Evolutionary conservation across 1,140 invertebrate genomes (phyloP), one percentile per base, ranked within the genome.

Genomic region (Euwallacea fornicatus): DNA sequence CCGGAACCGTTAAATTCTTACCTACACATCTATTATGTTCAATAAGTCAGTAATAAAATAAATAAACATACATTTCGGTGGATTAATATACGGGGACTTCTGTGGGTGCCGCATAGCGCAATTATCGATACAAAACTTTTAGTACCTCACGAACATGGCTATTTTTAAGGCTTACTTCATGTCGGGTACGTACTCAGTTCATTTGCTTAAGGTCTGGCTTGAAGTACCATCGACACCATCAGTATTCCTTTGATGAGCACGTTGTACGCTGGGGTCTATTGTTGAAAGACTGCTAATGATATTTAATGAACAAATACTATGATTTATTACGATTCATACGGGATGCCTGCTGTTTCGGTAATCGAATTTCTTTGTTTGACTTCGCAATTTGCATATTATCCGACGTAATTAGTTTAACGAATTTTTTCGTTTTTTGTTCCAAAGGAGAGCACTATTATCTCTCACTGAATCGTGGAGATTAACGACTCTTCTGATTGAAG

Each of bases 131-230:
- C 21, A 55, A 66, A 66, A 55, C 46, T 55, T 10, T 66, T 55
- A 42, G 64, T 66, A 68, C 66, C 66, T 68, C 44, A 68, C 55
- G 16, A 68, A 68, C 60, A 60, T 50, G 56, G 66, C 66, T 68
- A 68, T 68, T 68, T 68, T 60, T 68, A 68, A 59, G 66, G 44
- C 66, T 68, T 68, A 68, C 66, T 60, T 68, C 58, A 68, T 68
- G 33, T 56, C n/a, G 21, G 46, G 46, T 50, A 50, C 46, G 13
- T 50, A 33, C 21, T 33, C 21, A 1, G 21, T 33, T 33, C 21
- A 7, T 50, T 50, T 46, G 42, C 44, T 64, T 64, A 21, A 43
- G 42, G 47, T 50, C 47, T 33, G 7, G n/a, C 16, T 58, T 10
- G 13, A 64, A 64, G n/a, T 33, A 13, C 55, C 55, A n/a, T 42